Evolutionary conservation across 2,888 invertebrate genomes (phyloP).

Genomic region (Lepeophtheirus nordmannii): DNA sequence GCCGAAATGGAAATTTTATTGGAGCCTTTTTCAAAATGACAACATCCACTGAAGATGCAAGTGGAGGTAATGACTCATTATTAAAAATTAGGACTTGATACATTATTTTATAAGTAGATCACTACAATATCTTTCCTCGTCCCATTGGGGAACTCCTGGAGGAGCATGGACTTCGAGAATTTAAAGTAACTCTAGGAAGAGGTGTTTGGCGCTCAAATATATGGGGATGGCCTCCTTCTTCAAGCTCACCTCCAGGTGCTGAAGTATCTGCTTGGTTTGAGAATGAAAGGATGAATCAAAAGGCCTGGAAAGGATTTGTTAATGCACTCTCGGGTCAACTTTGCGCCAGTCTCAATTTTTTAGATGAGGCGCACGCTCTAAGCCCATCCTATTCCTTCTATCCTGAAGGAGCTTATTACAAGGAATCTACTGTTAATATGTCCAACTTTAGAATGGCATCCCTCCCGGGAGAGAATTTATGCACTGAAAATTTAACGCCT

Average conservation of each 20-base stretch:
- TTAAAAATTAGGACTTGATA: background rate
- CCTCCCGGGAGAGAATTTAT: slow-evolving; percentile 88
- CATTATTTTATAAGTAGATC: slow-evolving; percentile 32
- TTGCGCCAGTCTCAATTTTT: slow-evolving; percentile 89
- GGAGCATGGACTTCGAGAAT: slow-evolving; percentile 66
- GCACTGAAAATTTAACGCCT: slow-evolving; percentile 96
- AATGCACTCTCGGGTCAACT: slow-evolving; percentile 83
- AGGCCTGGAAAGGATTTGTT: slow-evolving; percentile 76
- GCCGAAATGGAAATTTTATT: background rate
- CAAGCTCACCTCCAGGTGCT: slow-evolving; percentile 79
- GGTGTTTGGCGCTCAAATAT: slow-evolving; percentile 82
- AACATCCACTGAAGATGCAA: background rate
- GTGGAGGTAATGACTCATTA: background rate
- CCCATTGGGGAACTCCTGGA: slow-evolving; percentile 72
- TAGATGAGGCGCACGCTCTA: slow-evolving; percentile 66
- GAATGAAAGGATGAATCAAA: slow-evolving; percentile 42
- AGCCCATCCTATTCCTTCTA: slow-evolving; percentile 66
- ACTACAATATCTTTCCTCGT: slow-evolving; percentile 72
- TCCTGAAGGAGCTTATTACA: slow-evolving; percentile 50
- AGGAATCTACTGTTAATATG: slow-evolving; percentile 36
- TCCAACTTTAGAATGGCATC: slow-evolving; percentile 49
- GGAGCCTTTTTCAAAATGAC: background rate
- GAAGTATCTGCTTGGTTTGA: slow-evolving; percentile 88
- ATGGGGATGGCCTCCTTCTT: slow-evolving; percentile 76
- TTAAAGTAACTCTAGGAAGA: slow-evolving; percentile 79